Evolutionary conservation across 2,113 vertebrate species (phyloP).

Genomic region (Mormyrus lacerda): DNA sequence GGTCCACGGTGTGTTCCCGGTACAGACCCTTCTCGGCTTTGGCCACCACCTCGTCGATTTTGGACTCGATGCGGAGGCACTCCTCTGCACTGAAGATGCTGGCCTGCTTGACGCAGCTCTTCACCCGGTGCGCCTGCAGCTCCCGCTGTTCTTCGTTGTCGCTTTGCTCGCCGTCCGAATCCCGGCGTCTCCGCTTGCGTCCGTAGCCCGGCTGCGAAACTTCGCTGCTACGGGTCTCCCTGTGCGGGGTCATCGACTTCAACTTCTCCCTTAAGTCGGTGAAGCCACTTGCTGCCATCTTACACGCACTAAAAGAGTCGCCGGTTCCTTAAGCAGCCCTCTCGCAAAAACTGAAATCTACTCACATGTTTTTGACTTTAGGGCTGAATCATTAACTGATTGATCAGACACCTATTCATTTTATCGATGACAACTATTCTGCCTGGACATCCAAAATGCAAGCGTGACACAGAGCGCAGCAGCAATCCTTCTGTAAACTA

Average conservation of each 20-base stretch:
- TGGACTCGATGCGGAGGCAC: constrained; percentile 79
- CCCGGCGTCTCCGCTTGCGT: constrained; percentile 71
- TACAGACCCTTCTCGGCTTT: constrained; percentile 83
- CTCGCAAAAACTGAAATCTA: not conserved
- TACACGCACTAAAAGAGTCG: not conserved
- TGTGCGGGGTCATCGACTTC: constrained; percentile 85
- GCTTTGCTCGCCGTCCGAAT: constrained; percentile 76
- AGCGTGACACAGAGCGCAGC: not conserved
- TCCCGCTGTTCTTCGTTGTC: constrained; percentile 70
- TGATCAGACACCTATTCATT: not conserved
- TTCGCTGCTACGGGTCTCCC: constrained; percentile 63
- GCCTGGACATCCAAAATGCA: not conserved
- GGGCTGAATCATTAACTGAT: not conserved
- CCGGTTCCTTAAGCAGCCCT: not conserved
- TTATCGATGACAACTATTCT: not conserved
- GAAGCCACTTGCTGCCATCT: constrained; percentile 75
- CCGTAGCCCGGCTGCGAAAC: constrained; percentile 32
- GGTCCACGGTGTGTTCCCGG: constrained; percentile 91
- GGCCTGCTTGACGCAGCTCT: constrained; percentile 79
- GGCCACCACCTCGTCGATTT: constrained; percentile 89
- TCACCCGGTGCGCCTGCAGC: constrained; percentile 80
- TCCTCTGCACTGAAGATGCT: constrained; percentile 80
- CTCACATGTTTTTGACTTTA: not conserved
- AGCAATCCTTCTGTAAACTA: not conserved
- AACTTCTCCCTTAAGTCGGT: constrained; percentile 92